Evolutionary conservation across 2,888 invertebrate genomes (phyloP).

Genomic region (Chymomyza fuscimana): DNA sequence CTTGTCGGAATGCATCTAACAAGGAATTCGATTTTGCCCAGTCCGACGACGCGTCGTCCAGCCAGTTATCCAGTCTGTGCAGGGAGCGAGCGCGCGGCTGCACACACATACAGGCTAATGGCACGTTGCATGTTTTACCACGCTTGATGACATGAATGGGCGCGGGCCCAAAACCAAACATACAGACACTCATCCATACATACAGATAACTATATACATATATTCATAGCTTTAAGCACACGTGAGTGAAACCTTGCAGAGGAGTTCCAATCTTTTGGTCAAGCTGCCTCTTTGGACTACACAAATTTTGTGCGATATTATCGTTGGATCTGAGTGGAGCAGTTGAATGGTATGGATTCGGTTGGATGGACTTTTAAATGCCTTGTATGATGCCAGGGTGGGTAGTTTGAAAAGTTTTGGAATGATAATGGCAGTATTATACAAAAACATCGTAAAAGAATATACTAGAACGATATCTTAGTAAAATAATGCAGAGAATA

Average conservation of each 20-base stretch:
- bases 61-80: constrained; percentile 28
- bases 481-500: too few species aligned
- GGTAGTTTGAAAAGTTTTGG: background rate
- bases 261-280: constrained; percentile 11
- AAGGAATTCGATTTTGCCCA: constrained; percentile 80
- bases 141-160: constrained; percentile 79
- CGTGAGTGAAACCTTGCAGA: background rate
- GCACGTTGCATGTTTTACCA: constrained; percentile 79
- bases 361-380: background rate
- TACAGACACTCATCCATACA: constrained; percentile 42
- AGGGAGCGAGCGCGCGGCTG: constrained; percentile 1
- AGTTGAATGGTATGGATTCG: constrained; percentile 14
- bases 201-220: background rate
- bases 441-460: too few species aligned
- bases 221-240: background rate
- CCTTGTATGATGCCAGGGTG: background rate
- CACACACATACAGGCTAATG: constrained; percentile 66
- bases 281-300: constrained; percentile 24
- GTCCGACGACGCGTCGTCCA: constrained; percentile 32
- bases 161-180: constrained; percentile 69
- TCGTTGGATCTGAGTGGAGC: constrained; percentile 3
- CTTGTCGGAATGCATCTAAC: constrained; percentile 81
- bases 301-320: constrained; percentile 35
- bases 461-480: too few species aligned
- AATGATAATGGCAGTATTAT: too few species aligned